Percentiles rank a stretch among this genome's conserved stretches.
Evolutionary conservation across 2,113 vertebrate species (phyloP).

Genomic region (Gymnogyps californianus): DNA sequence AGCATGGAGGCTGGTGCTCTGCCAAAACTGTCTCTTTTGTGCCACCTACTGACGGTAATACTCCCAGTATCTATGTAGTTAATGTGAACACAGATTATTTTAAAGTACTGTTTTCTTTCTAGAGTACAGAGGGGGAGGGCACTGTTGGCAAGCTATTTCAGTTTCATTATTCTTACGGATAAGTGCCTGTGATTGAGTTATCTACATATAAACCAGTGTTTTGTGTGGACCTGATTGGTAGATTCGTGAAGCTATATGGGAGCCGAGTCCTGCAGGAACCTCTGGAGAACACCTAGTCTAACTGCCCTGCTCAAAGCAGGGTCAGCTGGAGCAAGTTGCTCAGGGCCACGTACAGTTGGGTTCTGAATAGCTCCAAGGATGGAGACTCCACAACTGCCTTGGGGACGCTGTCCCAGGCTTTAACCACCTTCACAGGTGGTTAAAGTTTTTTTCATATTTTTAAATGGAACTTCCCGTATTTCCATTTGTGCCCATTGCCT

Average conservation of each 20-base stretch:
- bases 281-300: background rate
- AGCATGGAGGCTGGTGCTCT: background rate
- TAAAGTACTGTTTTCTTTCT: background rate
- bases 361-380: background rate
- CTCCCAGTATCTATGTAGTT: fast-evolving
- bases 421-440: background rate
- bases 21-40: background rate
- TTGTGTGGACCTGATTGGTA: background rate
- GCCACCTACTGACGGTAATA: background rate
- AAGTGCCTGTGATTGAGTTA: background rate
- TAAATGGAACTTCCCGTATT: background rate
- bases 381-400: background rate
- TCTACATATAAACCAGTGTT: background rate
- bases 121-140: too few relatives aligned
- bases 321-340: background rate
- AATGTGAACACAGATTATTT: background rate
- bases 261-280: background rate
- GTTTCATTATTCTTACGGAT: background rate
- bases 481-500: background rate
- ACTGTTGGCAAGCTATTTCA: background rate
- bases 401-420: background rate
- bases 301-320: background rate
- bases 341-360: background rate
- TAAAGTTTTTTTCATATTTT: background rate
- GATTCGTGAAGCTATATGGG: background rate